These are phyloP conservation scores for Aegithalos caudatus DNA, from an alignment of 2,113 vertebrate genomes.

Conservation along the genomic window DNA sequence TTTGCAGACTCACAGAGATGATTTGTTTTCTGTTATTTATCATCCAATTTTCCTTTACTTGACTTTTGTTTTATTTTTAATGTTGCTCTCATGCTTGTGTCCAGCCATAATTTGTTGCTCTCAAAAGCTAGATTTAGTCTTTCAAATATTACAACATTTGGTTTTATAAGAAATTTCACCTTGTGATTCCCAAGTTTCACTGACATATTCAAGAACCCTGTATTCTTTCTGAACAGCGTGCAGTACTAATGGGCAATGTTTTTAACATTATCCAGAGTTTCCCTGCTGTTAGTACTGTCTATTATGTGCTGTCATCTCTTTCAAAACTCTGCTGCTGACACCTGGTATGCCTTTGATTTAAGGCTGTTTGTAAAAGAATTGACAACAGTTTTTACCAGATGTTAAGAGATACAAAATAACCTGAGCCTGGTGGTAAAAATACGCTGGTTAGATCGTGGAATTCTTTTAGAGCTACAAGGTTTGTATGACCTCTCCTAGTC, in stretches of 20 bases:
- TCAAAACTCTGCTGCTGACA: not conserved
- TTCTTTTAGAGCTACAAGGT: not conserved
- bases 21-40: not conserved
- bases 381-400: not conserved
- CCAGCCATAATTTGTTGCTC: not conserved
- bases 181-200: not conserved
- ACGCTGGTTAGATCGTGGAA: not conserved
- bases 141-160: not conserved
- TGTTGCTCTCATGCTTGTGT: rapidly evolving
- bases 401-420: not conserved
- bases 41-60: not conserved
- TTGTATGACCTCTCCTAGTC: not conserved
- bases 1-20: not conserved
- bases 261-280: not conserved
- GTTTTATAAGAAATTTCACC: not conserved
- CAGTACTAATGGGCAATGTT: not conserved
- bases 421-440: not conserved
- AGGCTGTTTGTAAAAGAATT: not conserved
- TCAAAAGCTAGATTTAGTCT: not conserved
- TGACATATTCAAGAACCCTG: not conserved
- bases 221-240: not conserved
- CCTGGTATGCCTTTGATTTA: not conserved
- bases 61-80: not conserved
- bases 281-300: not conserved
- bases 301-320: not conserved